These are phyloP conservation scores for Dendrophyllia cribrosa DNA, from an alignment of 64 coral and sea anemone genomes.

Conservation along the genomic window DNA sequence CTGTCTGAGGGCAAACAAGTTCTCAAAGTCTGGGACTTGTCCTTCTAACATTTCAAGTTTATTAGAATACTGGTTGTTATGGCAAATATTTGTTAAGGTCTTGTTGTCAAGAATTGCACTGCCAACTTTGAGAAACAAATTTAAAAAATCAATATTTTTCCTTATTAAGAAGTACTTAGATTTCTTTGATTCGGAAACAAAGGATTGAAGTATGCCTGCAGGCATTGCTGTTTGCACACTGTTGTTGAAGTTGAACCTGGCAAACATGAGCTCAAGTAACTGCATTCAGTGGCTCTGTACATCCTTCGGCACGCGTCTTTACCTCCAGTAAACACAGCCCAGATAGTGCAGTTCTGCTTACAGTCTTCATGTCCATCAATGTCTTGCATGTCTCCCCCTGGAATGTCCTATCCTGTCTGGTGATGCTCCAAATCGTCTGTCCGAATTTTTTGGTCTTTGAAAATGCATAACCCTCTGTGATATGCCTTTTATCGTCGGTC, in stretches of 20 bases:
- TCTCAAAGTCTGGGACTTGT: too few relatives aligned
- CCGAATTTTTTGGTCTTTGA: neutral
- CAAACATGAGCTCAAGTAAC: conserved; percentile 54
- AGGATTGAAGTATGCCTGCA: too few relatives aligned
- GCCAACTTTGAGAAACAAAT: too few relatives aligned
- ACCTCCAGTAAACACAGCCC: conserved; percentile 52
- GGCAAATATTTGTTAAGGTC: too few relatives aligned
- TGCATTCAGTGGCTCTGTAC: conserved; percentile 39
- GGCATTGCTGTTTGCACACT: too few relatives aligned
- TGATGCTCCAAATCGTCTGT: conserved; percentile 43
- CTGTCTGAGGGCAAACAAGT: too few relatives aligned
- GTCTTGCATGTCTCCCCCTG: neutral
- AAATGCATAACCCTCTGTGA: too few relatives aligned
- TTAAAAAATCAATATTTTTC: conserved; percentile 36
- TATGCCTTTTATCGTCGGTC: too few relatives aligned
- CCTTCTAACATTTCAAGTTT: too few relatives aligned
- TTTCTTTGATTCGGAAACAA: too few relatives aligned
- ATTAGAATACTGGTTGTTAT: too few relatives aligned
- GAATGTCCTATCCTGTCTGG: neutral
- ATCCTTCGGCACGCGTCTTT: conserved; percentile 35
- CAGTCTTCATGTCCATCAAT: conserved; percentile 13
- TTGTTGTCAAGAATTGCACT: too few relatives aligned
- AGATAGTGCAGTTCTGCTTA: conserved; percentile 15
- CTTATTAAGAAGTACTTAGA: conserved; percentile 63
- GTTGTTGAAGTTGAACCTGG: conserved; percentile 50